These are phyloP conservation scores for Plectrocnemia conspersa DNA, from an alignment of 1,140 invertebrate species.

Conservation along the genomic window DNA sequence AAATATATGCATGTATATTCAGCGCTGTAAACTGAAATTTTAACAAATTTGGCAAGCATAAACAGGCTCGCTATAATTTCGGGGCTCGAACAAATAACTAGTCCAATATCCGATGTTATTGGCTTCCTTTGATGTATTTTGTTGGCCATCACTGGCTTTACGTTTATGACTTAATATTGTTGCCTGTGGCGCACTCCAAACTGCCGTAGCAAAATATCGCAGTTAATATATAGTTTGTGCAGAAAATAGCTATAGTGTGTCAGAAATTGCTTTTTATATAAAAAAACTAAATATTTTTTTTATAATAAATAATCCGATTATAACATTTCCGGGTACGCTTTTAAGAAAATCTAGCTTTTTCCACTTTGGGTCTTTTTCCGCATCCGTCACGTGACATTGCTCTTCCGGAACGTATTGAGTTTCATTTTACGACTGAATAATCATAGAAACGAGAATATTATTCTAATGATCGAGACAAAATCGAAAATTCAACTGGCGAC, in stretches of 20 bases:
- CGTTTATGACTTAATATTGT: conserved; percentile 10
- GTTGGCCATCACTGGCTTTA: background rate
- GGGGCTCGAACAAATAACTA: conserved; percentile 16
- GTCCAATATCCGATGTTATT: conserved; percentile 21
- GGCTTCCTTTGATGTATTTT: conserved; percentile 23
- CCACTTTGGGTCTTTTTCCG: background rate
- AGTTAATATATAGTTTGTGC: too few relatives aligned
- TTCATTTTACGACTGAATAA: conserved; percentile 1
- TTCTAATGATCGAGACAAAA: conserved; percentile 9
- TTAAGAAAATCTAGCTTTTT: background rate
- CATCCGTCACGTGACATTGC: background rate
- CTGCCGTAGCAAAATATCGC: too few relatives aligned
- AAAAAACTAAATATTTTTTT: background rate
- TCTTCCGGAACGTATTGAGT: conserved; percentile 15
- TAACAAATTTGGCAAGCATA: background rate
- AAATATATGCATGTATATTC: background rate
- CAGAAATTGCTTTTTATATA: background rate
- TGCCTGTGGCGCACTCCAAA: background rate
- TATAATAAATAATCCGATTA: background rate
- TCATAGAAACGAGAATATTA: conserved; percentile 23
- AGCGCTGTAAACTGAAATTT: background rate
- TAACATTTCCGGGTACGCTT: background rate
- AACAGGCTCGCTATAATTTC: conserved; percentile 1
- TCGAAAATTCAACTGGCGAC: background rate
- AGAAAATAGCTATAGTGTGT: too few relatives aligned